phyloP scores from a whole-genome alignment of 2,888 invertebrate species.

The Globia sparganii region DNA sequence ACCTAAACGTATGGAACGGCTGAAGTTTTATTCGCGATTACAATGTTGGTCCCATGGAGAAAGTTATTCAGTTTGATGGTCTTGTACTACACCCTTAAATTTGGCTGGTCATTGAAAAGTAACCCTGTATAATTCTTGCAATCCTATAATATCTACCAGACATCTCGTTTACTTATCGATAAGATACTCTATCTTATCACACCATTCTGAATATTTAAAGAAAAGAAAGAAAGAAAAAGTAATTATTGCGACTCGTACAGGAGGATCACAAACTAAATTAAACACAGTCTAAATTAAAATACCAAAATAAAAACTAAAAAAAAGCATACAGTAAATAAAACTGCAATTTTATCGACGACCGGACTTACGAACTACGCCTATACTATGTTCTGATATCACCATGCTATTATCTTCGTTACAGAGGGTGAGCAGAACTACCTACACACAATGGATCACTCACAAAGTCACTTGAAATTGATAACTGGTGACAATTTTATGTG shows the following conservation, averaged over 20 bases:
- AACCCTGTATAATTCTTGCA: no score
- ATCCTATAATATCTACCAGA: not conserved
- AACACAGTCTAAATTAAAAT: no score
- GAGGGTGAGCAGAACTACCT: slow-evolving; percentile 48
- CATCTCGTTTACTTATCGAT: not conserved
- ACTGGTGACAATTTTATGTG: slow-evolving; percentile 20
- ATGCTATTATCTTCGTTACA: slow-evolving; percentile 43
- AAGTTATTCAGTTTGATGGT: no score
- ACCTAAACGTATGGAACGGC: no score
- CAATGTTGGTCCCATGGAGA: no score
- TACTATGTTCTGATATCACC: slow-evolving; percentile 24
- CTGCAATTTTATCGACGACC: slow-evolving; percentile 17
- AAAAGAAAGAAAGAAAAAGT: no score
- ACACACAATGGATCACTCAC: slow-evolving; percentile 27
- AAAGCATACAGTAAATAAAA: slow-evolving; percentile 30
- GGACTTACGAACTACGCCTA: slow-evolving; percentile 30
- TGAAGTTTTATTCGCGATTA: no score
- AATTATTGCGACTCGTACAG: no score
- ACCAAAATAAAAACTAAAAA: no score
- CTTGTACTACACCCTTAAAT: no score
- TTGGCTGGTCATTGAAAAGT: no score
- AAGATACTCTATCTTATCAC: slow-evolving; percentile 27
- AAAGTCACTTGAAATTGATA: slow-evolving; percentile 25
- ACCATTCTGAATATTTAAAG: slow-evolving; percentile 7
- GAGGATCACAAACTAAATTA: no score